These are phyloP conservation scores for Ethmia dodecea DNA, from an alignment of 2,888 invertebrate species.

Conservation along the genomic window DNA sequence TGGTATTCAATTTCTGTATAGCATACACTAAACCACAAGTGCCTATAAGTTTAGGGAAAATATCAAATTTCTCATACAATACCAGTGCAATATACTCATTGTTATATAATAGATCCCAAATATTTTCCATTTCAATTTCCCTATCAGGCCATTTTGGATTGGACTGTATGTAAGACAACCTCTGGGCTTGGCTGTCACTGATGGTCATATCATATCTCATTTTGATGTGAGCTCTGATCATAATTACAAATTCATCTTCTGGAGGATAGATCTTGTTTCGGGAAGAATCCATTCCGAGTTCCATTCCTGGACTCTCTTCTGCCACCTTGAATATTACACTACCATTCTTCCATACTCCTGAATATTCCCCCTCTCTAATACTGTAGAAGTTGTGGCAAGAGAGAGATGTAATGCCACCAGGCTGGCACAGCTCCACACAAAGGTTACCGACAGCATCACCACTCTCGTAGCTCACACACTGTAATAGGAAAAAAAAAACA, in stretches of 20 bases:
- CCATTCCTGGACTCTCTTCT: conserved; percentile 38
- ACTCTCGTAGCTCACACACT: conserved; percentile 76
- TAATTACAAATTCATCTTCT: conserved; percentile 69
- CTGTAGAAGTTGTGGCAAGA: conserved; percentile 79
- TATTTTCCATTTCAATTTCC: conserved; percentile 75
- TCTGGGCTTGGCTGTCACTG: conserved; percentile 59
- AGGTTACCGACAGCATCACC: conserved; percentile 78
- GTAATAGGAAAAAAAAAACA: conserved; percentile 37
- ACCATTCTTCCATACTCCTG: conserved; percentile 76
- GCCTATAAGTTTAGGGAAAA: conserved; percentile 81
- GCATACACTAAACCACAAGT: conserved; percentile 83
- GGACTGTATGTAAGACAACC: conserved; percentile 59
- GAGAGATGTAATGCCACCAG: conserved; percentile 69
- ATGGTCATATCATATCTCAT: conserved; percentile 74
- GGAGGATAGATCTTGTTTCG: conserved; percentile 56
- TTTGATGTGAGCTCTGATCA: conserved; percentile 69
- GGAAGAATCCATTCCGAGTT: conserved; percentile 51
- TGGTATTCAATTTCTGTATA: conserved; percentile 79
- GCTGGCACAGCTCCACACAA: conserved; percentile 79
- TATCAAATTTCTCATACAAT: conserved; percentile 76
- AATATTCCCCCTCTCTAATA: conserved; percentile 80
- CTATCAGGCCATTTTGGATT: conserved; percentile 49
- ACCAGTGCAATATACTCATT: conserved; percentile 81
- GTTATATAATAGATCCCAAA: conserved; percentile 81
- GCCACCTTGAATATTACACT: conserved; percentile 78